Base-by-base conservation (phyloP, 1,140 invertebrate species). In the Atta cephalotes region DNA sequence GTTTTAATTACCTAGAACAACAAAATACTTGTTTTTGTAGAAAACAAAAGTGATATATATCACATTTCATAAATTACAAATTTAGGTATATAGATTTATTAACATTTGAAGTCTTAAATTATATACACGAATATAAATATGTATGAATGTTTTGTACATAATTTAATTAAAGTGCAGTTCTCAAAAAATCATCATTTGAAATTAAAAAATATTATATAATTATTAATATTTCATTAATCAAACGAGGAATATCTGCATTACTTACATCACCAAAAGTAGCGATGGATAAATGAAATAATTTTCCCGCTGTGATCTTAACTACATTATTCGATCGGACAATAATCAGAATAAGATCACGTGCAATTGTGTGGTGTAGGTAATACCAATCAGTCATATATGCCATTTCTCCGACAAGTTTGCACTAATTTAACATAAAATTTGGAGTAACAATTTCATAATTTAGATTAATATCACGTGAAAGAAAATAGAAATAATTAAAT, bases 391-490 rank as follows among this genome's bases (percentile, higher is more conserved):
- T 89, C 71, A 79, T 87, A 58, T 88, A 85, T n/a, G 79, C 76
- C 31, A 80, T 35, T n/a, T 87, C 71, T 9, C 90, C 91, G 18
- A 92, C 77, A 72, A 68, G n/a, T 80, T 79, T 87, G 51, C 88
- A 89, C 90, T 92, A 63, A 21, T 21, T 68, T 25, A 28, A 18
- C 9, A 53, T 25, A 25, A 28, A 51, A 25, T 28, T 45, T 31
- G 31, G 14, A 35, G 0, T 62, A 12, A 62, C 1, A 14, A 16
- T 62, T 62, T 28, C 3, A 2, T 39, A 39, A 39, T 39, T 6
- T 28, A 16, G 12, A 62, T 62, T 62, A 60, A 62, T 5, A 18
- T 5, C 0, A 14, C 25, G 25, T 10, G 9, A 45, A 45, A 45
- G 10, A 2, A 6, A 70, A 39, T 71, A 9, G 2, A 18, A 16